Conservation (phyloP, 2,113 vertebrate genomes). For the Ovis canadensis region DNA sequence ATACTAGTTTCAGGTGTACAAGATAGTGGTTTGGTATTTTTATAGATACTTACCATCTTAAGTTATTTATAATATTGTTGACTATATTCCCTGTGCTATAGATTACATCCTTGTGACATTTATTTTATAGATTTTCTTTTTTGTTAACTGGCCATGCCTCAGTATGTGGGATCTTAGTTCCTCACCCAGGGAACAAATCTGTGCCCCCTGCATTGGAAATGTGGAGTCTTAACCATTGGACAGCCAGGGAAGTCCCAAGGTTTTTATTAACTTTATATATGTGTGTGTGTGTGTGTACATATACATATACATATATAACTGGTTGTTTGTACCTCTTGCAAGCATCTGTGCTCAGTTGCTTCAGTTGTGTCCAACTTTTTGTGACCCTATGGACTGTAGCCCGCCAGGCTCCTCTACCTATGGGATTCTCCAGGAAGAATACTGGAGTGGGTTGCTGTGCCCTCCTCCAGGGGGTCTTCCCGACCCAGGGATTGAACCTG, state of each 20-base stretch:
- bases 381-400: neutral
- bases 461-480: neutral
- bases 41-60: neutral
- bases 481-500: neutral
- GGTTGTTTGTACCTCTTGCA: neutral
- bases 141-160: neutral
- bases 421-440: neutral
- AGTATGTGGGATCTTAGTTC: neutral
- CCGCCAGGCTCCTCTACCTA: neutral
- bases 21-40: neutral
- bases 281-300: accelerated
- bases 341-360: neutral
- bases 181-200: neutral
- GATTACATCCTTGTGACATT: neutral
- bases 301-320: neutral
- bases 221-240: neutral
- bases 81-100: neutral
- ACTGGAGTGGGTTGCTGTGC: neutral
- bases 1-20: neutral
- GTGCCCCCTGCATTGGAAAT: neutral
- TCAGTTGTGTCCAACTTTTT: neutral
- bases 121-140: neutral
- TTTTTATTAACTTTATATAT: neutral
- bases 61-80: neutral
- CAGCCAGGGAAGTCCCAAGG: neutral